phyloP scores from a whole-genome alignment of 2,888 invertebrate species.

The Phaonia tiefii region DNA sequence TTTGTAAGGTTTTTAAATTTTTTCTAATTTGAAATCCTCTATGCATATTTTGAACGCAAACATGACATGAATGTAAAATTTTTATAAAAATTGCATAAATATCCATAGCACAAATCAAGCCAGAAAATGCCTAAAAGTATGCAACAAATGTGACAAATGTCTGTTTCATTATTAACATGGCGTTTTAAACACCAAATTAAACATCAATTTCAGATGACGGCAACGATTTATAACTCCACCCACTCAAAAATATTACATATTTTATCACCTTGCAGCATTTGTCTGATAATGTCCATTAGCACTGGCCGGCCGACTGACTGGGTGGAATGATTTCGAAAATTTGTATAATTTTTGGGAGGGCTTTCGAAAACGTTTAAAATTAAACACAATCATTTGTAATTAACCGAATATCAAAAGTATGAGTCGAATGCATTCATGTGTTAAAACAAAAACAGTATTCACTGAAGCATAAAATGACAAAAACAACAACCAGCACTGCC shows the following conservation, averaged over 20 bases:
- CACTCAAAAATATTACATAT: no score
- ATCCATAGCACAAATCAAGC: no score
- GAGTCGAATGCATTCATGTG: conserved; percentile 32
- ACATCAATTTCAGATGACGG: no score
- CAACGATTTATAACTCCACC: no score
- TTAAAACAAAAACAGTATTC: conserved; percentile 31
- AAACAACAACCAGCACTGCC: conserved; percentile 1
- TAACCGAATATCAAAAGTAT: conserved; percentile 6
- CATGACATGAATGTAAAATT: no score
- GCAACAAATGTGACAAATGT: conserved; percentile 29
- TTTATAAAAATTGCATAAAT: no score
- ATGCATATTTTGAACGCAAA: no score
- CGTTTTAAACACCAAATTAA: not conserved
- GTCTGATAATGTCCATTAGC: conserved; percentile 4
- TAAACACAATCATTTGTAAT: conserved; percentile 27
- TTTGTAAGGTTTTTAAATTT: no score
- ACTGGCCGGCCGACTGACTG: not conserved
- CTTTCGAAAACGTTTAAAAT: not conserved
- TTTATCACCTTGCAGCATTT: not conserved
- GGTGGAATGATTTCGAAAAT: not conserved
- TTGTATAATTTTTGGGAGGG: not conserved
- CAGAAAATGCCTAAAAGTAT: conserved; percentile 26
- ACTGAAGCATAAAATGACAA: conserved; percentile 37
- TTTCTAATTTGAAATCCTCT: no score
- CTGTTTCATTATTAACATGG: conserved; percentile 32